phyloP scores from a whole-genome alignment of 2,113 vertebrate genomes.

The Bagarius yarrelli region DNA sequence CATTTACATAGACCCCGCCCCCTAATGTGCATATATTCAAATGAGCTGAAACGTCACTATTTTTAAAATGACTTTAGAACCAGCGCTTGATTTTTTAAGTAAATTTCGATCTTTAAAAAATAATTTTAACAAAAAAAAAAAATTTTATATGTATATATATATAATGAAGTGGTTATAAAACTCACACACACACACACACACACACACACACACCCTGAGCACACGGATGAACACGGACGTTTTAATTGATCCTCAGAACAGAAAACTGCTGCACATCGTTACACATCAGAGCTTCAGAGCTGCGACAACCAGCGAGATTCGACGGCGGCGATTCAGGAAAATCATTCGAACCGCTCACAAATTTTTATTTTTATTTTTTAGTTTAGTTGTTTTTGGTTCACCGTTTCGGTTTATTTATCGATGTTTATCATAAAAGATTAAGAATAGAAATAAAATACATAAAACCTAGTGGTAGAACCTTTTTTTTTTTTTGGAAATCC shows the following conservation, averaged over 20 bases:
- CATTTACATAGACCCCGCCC: too few species aligned
- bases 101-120: neutral
- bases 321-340: neutral
- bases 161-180: too few species aligned
- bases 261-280: conserved; percentile 22
- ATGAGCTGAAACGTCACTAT: too few species aligned
- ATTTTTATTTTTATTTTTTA: neutral
- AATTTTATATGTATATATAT: too few species aligned
- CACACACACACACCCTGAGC: neutral
- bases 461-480: conserved; percentile 38
- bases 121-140: neutral
- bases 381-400: conserved; percentile 26
- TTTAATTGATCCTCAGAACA: conserved; percentile 31
- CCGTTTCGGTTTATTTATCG: conserved; percentile 32
- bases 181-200: neutral
- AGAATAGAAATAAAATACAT: conserved; percentile 39
- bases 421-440: conserved; percentile 34
- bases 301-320: neutral
- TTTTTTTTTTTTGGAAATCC: neutral
- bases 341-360: conserved; percentile 19
- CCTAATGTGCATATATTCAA: too few species aligned
- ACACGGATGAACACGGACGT: neutral
- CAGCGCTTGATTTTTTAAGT: conserved; percentile 6
- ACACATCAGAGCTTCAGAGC: neutral
- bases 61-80: too few species aligned